Base-by-base conservation (phyloP, 2,888 invertebrate species). In the Sarcophaga subvicina region DNA sequence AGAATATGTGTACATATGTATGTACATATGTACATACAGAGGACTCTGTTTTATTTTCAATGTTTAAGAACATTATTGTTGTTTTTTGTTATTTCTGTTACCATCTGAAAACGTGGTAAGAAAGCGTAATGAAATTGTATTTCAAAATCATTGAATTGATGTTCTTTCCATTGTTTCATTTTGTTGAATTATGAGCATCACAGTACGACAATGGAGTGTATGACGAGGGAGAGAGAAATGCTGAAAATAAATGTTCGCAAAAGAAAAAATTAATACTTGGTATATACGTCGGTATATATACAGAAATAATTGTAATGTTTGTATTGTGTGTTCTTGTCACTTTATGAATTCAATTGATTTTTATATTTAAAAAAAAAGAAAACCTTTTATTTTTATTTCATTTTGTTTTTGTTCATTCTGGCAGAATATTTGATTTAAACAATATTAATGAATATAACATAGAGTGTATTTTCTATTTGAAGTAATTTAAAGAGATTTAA, bases 141-240 rank as follows among this genome's bases (percentile, higher is more conserved):
- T 83, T 69, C 20, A 25, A 72, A 62, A 62, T 64, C 49, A 70
- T 59, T 54, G 54, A 73, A 75, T 69, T 81, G 63, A 70, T 70
- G 75, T 49, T 69, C 62, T 54, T 4, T 59, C 25, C 63, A 25
- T 79, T 83, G 73, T 83, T 78, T 54, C 62, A 62, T 72, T 8
- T 8, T 66, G 47, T 73, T 73, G 17, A 73, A 54, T 79, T 73
- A 70, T 83, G 72, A 75, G 20, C 49, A 69, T 64, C 6, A 64
- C 45, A 49, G 8, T 17, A 37, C 20, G n/a, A 47, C n/a, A 14
- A 45, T 45, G 47, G 12, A 67, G 67, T 45, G 10, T 17, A 54
- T 4, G 17, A 20, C 14, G 22, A 20, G n/a, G n/a, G 4, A 27
- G 2, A 25, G 11, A 64, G 22, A 14, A 5, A 37, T 37, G 45